Evolutionary conservation across 2,113 vertebrate genomes (phyloP).

Genomic region (Oriolus oriolus): DNA sequence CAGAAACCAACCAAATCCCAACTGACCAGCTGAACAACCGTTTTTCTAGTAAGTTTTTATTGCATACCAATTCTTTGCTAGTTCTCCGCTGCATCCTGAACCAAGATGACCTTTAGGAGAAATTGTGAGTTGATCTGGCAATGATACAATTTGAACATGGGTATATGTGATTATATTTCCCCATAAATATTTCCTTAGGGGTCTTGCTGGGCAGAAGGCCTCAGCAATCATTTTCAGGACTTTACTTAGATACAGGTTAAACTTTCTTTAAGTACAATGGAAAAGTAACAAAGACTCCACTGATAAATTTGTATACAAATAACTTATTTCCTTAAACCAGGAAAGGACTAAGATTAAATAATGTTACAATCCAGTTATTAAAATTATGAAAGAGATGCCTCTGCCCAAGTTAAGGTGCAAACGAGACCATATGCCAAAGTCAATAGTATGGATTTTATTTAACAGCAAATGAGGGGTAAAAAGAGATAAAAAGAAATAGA

Average conservation of each 20-base stretch:
- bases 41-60: neutral
- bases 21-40: neutral
- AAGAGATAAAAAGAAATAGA: neutral
- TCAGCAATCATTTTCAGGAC: neutral
- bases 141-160: fast-evolving
- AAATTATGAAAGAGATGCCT: neutral
- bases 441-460: neutral
- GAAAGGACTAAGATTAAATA: neutral
- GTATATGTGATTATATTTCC: neutral
- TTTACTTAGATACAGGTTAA: neutral
- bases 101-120: neutral
- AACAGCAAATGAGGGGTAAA: neutral
- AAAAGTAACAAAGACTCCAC: neutral
- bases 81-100: neutral
- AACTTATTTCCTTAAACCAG: neutral
- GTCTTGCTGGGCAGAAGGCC: neutral
- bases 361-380: neutral
- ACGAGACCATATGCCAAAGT: neutral
- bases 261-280: neutral
- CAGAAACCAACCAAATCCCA: neutral
- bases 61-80: neutral
- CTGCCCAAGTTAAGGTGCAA: neutral
- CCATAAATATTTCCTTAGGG: neutral
- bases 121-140: neutral
- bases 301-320: neutral